Evolutionary conservation across 2,888 invertebrate genomes (phyloP).

Genomic region (Tetrapedia diversipes): DNA sequence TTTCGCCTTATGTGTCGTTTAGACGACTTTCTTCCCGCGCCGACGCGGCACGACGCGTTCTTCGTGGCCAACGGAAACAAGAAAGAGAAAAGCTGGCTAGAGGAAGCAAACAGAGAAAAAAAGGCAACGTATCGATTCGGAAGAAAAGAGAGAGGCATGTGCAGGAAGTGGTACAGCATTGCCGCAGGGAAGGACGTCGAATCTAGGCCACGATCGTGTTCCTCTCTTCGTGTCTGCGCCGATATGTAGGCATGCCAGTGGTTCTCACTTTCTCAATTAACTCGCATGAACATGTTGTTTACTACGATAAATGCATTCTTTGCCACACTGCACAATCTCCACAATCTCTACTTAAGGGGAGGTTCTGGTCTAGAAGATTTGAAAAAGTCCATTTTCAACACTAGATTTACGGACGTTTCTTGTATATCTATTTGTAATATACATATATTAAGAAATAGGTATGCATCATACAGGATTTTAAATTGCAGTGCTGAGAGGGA

Average conservation of each 20-base stretch:
- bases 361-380: no score
- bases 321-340: no score
- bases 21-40: conserved; percentile 77
- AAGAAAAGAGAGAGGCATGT: conserved; percentile 35
- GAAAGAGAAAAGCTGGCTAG: conserved; percentile 30
- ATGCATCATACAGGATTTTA: no score
- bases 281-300: background rate
- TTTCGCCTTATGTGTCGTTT: conserved; percentile 75
- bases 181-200: conserved; percentile 82
- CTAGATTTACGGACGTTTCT: no score
- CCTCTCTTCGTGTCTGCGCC: conserved; percentile 32
- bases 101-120: conserved; percentile 13
- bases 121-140: conserved; percentile 19
- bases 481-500: no score
- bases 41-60: conserved; percentile 58
- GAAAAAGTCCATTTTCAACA: no score
- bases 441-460: no score
- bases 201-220: conserved; percentile 77
- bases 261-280: conserved; percentile 5
- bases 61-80: conserved; percentile 5
- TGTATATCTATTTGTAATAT: no score
- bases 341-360: no score
- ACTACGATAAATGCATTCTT: no score
- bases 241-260: conserved; percentile 29
- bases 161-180: conserved; percentile 80